These are phyloP conservation scores for Gallinago media DNA, from an alignment of 2,113 vertebrate genomes.

Conservation along the genomic window DNA sequence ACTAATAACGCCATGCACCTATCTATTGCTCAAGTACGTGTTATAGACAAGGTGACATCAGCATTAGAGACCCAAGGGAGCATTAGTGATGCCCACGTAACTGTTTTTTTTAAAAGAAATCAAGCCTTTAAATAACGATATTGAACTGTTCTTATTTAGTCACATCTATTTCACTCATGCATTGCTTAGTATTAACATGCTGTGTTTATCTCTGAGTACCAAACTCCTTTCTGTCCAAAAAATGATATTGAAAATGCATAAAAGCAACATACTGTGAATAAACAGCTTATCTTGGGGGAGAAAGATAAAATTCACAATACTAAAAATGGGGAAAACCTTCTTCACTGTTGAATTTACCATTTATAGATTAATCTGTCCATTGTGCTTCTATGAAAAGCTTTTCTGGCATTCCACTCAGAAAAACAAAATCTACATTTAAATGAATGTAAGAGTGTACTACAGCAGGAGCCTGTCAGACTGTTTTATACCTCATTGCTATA, in stretches of 20 bases:
- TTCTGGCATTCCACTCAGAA: constrained; percentile 72
- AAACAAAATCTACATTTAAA: constrained; percentile 80
- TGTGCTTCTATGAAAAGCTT: constrained; percentile 71
- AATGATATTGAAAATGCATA: constrained; percentile 65
- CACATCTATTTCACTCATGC: constrained; percentile 41
- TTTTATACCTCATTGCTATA: constrained; percentile 68
- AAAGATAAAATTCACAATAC: constrained; percentile 72
- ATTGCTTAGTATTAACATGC: constrained; percentile 42
- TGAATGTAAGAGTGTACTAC: constrained; percentile 68
- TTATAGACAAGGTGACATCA: background rate
- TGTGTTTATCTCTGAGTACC: constrained; percentile 69
- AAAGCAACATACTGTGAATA: constrained; percentile 75
- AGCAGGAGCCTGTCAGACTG: constrained; percentile 65
- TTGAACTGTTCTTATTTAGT: constrained; percentile 15
- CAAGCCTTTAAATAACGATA: background rate
- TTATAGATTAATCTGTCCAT: constrained; percentile 77
- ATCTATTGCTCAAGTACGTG: background rate
- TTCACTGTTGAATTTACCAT: constrained; percentile 68
- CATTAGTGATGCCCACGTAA: background rate
- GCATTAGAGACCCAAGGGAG: background rate
- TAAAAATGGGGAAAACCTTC: constrained; percentile 68
- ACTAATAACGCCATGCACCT: background rate
- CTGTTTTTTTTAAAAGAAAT: background rate
- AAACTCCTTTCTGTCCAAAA: constrained; percentile 58
- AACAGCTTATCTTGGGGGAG: constrained; percentile 74